Base-by-base conservation (phyloP, 1,140 invertebrate species). In the Drosophila subobscura region DNA sequence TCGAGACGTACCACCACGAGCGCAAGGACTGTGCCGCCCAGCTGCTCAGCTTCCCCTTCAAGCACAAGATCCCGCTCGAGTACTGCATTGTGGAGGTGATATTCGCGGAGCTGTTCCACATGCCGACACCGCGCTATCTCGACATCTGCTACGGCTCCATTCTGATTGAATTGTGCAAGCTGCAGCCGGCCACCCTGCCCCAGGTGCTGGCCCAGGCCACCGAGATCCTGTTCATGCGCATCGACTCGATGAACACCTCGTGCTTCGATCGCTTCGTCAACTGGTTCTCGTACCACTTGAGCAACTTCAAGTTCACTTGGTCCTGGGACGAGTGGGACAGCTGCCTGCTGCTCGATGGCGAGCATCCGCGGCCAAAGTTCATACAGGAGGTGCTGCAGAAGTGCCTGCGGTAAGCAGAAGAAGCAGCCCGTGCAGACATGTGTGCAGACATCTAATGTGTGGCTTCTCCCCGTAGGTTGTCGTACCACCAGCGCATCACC, bases 251-350 rank as follows among this genome's bases (percentile, higher is more conserved):
- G 98, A 99, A 99, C 90, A 95, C 97, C 2, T 95, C 97, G 4
- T 98, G 98, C 91, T 98, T 99, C 92, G 98, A 99, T 91, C 96
- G 98, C 77, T 99, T 99, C 92, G 96, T 97, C 2, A 96, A 95
- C 89, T 99, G 99, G 99, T 99, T 99, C 93, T 95, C 97, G 0
- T 99, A 99, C 91, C 99, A 99, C 93, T 93, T 99, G 91, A 99
- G 98, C 90, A 99, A 99, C 92, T 99, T 99, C 90, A 98, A 99
- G 92, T 99, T 99, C 89, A 95, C 97, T 53, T 99, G 99, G 98
- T 98, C 96, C 2, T 99, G 99, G 99, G 97, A 98, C 78, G 97
- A 98, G 83, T 98, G 97, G 97, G 96, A 96, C 81, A 94, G 94
- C 45, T 97, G 96, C 83, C 92, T 97, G 23, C 94, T 95, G 77